Evolutionary conservation across 2,113 vertebrate species (phyloP).

Genomic region (Strix uralensis): DNA sequence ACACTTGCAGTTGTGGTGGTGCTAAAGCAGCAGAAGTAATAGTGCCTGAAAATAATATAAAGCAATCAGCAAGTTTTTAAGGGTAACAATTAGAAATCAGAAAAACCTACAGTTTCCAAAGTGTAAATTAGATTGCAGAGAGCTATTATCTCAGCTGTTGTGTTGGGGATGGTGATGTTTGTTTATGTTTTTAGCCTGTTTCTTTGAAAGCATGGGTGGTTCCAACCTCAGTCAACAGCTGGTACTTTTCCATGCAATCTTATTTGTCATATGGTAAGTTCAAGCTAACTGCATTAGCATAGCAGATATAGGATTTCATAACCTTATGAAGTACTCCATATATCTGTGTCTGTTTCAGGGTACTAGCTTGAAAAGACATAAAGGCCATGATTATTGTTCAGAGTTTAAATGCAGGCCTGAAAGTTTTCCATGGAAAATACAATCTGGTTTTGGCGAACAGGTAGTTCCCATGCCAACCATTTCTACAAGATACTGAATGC

Average conservation of each 20-base stretch:
- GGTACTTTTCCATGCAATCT: not conserved
- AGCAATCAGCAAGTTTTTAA: not conserved
- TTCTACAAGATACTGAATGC: not conserved
- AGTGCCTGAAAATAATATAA: not conserved
- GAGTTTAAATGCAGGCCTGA: not conserved
- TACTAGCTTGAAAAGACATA: not conserved
- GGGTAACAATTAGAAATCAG: not conserved
- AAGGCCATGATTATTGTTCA: not conserved
- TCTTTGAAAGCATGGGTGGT: not conserved
- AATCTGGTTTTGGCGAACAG: not conserved
- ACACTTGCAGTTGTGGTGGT: not conserved
- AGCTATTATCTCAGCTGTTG: not conserved
- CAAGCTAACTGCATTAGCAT: not conserved
- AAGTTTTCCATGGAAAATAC: not conserved
- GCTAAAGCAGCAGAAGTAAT: not conserved
- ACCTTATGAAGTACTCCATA: not conserved
- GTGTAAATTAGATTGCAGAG: not conserved
- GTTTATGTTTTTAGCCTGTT: not conserved
- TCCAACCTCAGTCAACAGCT: not conserved
- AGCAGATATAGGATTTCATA: not conserved
- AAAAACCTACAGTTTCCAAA: not conserved
- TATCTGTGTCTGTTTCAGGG: not conserved
- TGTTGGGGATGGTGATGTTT: fast-evolving
- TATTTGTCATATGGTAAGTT: not conserved
- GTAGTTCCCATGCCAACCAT: not conserved